Base-by-base conservation (phyloP, 2,888 invertebrate species). In the Biston betularia region DNA sequence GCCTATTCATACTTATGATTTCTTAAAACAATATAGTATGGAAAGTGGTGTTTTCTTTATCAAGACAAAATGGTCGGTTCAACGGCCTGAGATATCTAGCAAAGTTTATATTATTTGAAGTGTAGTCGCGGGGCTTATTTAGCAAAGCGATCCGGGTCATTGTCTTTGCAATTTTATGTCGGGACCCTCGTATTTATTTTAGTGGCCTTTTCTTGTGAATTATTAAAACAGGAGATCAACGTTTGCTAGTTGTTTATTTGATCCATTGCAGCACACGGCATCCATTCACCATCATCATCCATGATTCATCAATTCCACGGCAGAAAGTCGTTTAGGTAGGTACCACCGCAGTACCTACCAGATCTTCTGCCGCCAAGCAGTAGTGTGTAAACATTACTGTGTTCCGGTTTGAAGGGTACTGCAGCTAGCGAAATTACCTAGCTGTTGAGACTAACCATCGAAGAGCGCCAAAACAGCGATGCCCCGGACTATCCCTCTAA, bases 61-160 rank as follows among this genome's bases (percentile, higher is more conserved):
- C 35, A 45, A 54, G 35, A 53, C 10, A 61, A 54, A 53, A 61
- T 54, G 40, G 42, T n/a, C 34, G 45, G 62, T 55, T 56, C 48
- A 49, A 56, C 49, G 44, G 55, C 42, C 62, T 34, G 24, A 62
- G 33, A 44, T 63, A 55, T 42, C 54, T 48, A 6, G 24, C 34
- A 61, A 54, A 52, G 56, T 52, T 58, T 40, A n/a, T 63, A 58
- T 45, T 46, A 52, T 50, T 57, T 57, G 57, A 38, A 49, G 58
- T 58, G 52, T 63, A 15, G 50, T 52, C 46, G 53, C 42, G 11
- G 14, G 33, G 57, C 52, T 63, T 52, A 58, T 58, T 58, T 24
- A 33, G 14, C 44, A 48, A 57, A 57, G 55, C 58, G 58, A 49
- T 58, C 48, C 58, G 24, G 58, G 48, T 58, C 58, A 40, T 58